Conservation (phyloP, 1,140 invertebrate genomes). For the Drosophila kepulauana region DNA sequence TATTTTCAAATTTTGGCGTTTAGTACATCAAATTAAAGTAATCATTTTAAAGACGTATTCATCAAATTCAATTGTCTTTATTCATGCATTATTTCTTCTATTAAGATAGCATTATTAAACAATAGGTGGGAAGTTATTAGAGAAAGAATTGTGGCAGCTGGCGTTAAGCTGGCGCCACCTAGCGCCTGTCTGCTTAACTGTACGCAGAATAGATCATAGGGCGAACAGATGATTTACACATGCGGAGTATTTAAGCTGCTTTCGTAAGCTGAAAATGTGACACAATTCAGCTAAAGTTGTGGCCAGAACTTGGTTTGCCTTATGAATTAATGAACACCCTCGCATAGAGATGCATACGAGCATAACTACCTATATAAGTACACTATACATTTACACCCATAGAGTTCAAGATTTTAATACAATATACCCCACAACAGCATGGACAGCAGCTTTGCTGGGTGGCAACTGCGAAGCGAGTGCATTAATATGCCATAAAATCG, state of each 20-base stretch:
- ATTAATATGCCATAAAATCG: conserved; percentile 47
- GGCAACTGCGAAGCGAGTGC: not conserved
- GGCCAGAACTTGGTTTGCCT: not conserved
- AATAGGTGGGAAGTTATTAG: not conserved
- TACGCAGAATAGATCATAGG: not conserved
- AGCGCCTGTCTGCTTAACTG: not conserved
- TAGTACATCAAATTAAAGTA: too few relatives aligned
- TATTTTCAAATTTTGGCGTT: too few relatives aligned
- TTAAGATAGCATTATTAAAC: not conserved
- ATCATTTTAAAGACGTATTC: too few relatives aligned
- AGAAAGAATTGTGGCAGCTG: not conserved
- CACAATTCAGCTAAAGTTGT: not conserved
- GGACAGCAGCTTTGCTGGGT: not conserved
- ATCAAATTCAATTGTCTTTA: too few relatives aligned
- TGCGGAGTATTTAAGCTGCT: not conserved
- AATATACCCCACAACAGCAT: too few relatives aligned
- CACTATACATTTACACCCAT: too few relatives aligned
- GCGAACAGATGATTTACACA: too few relatives aligned
- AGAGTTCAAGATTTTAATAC: too few relatives aligned
- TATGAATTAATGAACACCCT: conserved; percentile 14
- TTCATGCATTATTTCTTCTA: too few relatives aligned
- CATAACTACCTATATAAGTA: not conserved
- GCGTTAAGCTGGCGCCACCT: not conserved
- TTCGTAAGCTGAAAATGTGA: conserved; percentile 1
- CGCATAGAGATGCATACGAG: not conserved